phyloP scores from a whole-genome alignment of 2,888 invertebrate genomes.

The Latheticus oryzae region DNA sequence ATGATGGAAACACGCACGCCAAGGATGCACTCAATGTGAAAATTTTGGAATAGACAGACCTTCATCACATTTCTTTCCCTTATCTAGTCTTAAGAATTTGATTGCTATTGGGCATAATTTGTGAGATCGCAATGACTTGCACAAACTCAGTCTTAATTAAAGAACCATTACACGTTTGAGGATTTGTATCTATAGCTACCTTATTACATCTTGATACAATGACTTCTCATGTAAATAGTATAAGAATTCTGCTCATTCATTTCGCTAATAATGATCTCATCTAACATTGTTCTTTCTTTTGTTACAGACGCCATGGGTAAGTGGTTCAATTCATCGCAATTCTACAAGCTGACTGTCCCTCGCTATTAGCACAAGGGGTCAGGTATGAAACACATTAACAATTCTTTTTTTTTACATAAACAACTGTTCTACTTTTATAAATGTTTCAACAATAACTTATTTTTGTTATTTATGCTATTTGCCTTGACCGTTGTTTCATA shows the following conservation, averaged over 20 bases:
- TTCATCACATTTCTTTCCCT: no score
- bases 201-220: slow-evolving; percentile 1
- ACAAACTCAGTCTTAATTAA: slow-evolving; percentile 22
- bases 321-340: slow-evolving; percentile 63
- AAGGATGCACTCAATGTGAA: slow-evolving; percentile 9
- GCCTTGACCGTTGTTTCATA: slow-evolving; percentile 9
- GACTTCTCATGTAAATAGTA: slow-evolving; percentile 12
- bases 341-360: slow-evolving; percentile 43
- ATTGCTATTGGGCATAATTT: background rate
- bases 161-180: slow-evolving; percentile 15
- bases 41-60: no score
- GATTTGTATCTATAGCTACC: slow-evolving; percentile 11
- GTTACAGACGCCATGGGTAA: slow-evolving; percentile 87
- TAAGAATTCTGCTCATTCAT: slow-evolving; percentile 25
- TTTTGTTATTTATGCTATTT: slow-evolving; percentile 8
- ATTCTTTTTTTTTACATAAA: no score
- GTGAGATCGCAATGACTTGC: slow-evolving; percentile 31
- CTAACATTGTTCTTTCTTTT: slow-evolving; percentile 62
- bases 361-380: slow-evolving; percentile 46
- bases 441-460: no score
- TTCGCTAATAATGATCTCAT: slow-evolving; percentile 11
- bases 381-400: slow-evolving; percentile 45
- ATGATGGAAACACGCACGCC: slow-evolving; percentile 43
- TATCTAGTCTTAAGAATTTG: no score
- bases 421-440: slow-evolving; percentile 13